Conservation (phyloP, 2,888 invertebrate genomes). For the Germaria angustata region DNA sequence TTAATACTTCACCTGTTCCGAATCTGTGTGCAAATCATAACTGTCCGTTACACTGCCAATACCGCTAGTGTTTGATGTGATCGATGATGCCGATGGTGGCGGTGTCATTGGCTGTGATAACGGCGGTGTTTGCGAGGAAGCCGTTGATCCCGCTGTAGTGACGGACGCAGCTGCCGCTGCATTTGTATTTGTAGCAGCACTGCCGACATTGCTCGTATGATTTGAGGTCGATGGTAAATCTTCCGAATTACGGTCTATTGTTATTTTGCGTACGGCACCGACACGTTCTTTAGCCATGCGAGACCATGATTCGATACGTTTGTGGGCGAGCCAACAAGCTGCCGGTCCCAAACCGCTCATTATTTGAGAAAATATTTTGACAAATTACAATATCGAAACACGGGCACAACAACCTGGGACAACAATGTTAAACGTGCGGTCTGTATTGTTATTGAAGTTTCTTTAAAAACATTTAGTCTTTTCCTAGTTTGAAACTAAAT, state of each 20-base stretch:
- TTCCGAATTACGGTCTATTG: conserved; percentile 77
- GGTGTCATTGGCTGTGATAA: conserved; percentile 76
- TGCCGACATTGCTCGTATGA: conserved; percentile 30
- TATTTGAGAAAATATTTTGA: conserved; percentile 66
- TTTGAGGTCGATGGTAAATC: conserved; percentile 73
- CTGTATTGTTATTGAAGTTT: background rate
- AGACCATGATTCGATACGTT: conserved; percentile 88
- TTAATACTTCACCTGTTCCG: conserved; percentile 71
- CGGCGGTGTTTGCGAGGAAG: conserved; percentile 66
- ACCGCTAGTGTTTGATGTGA: conserved; percentile 78
- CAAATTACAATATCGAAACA: conserved; percentile 6
- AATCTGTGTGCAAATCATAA: conserved; percentile 79
- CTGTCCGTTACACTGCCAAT: conserved; percentile 78
- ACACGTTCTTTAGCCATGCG: conserved; percentile 86
- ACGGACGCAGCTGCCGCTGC: conserved; percentile 22
- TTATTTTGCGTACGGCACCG: conserved; percentile 79
- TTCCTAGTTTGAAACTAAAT: background rate
- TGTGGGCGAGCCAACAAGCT: conserved; percentile 89
- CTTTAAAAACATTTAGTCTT: background rate
- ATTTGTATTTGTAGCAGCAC: conserved; percentile 30
- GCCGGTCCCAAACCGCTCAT: conserved; percentile 88
- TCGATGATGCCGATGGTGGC: conserved; percentile 78
- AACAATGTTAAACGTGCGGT: background rate
- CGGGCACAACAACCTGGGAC: background rate
- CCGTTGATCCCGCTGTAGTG: conserved; percentile 62